These are phyloP conservation scores for Iphiclides podalirius DNA, from an alignment of 2,888 invertebrate species.

Conservation along the genomic window DNA sequence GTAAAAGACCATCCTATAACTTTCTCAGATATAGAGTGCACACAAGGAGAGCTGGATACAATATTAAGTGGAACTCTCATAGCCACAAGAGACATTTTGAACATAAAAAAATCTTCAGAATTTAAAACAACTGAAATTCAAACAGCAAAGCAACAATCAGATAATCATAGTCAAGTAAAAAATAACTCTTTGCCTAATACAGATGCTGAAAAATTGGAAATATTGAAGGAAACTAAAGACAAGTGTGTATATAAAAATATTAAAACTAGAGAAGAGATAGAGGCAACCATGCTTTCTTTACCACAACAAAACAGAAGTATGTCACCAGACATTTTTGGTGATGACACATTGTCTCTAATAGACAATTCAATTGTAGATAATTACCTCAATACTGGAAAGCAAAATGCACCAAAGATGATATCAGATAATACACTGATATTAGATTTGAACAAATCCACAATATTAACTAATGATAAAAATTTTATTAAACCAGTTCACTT, in stretches of 20 bases:
- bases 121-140: slow-evolving; percentile 10
- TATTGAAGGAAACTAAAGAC: too few species aligned
- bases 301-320: slow-evolving; percentile 40
- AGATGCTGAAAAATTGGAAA: too few species aligned
- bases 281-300: slow-evolving; percentile 3
- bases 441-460: slow-evolving; percentile 4
- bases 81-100: slow-evolving; percentile 43
- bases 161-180: too few species aligned
- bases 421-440: slow-evolving; percentile 23
- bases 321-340: slow-evolving; percentile 75
- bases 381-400: neutral
- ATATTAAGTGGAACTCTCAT: slow-evolving; percentile 57
- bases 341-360: slow-evolving; percentile 47
- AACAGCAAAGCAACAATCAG: neutral
- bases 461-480: slow-evolving; percentile 7
- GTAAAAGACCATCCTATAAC: slow-evolving; percentile 37
- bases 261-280: neutral
- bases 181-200: too few species aligned
- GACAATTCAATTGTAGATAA: slow-evolving; percentile 14
- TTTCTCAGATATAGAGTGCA: slow-evolving; percentile 53
- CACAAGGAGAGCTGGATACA: slow-evolving; percentile 57
- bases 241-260: too few species aligned
- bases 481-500: neutral
- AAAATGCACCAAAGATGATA: slow-evolving; percentile 23
- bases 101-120: slow-evolving; percentile 20